Conservation (phyloP, 2,113 vertebrate species). For the Ariopsis seemanni region DNA sequence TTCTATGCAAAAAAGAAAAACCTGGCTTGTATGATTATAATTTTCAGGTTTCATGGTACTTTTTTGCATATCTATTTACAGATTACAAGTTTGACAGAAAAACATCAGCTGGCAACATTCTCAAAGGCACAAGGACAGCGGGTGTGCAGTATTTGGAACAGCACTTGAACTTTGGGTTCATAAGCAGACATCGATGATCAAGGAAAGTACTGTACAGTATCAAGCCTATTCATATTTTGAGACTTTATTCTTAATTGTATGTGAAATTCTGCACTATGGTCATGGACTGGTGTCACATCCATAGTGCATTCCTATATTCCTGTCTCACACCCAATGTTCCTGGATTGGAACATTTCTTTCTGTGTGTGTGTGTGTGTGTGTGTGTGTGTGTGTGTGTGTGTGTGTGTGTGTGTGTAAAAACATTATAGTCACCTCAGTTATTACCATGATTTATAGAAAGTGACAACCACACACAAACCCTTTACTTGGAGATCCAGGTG, state of each 20-base stretch:
- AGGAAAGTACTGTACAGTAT: neutral
- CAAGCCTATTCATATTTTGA: neutral
- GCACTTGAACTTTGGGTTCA: neutral
- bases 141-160: neutral
- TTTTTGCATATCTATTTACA: neutral
- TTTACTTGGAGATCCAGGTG: neutral
- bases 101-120: constrained; percentile 26
- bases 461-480: neutral
- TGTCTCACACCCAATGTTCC: neutral
- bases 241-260: neutral
- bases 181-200: neutral
- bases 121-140: constrained; percentile 8
- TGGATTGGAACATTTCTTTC: neutral
- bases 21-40: neutral
- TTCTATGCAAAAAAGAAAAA: neutral
- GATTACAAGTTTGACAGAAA: neutral
- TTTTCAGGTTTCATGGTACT: neutral
- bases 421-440: neutral
- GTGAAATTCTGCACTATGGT: neutral
- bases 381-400: neutral
- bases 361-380: neutral
- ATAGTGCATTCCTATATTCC: neutral
- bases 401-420: neutral
- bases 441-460: neutral
- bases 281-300: neutral